Percentiles rank a stretch among this genome's conserved stretches.
These are phyloP conservation scores for Orthonevra nobilis DNA, from an alignment of 2,888 invertebrate genomes.

Conservation along the genomic window DNA sequence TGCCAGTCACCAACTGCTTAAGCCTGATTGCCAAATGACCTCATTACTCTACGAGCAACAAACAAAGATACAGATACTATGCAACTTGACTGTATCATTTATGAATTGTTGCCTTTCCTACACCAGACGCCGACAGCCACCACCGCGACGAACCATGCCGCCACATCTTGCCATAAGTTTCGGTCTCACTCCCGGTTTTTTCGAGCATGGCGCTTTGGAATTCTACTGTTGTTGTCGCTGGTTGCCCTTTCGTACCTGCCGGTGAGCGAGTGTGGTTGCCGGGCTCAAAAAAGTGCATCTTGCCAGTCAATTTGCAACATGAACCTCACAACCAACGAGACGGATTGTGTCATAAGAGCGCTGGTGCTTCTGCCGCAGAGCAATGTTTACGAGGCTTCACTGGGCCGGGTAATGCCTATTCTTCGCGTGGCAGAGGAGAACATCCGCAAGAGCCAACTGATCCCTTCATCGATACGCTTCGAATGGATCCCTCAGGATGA, in stretches of 20 bases:
- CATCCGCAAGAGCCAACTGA: conserved; percentile 81
- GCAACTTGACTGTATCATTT: conserved; percentile 43
- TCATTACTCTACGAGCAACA: background rate
- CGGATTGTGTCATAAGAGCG: conserved; percentile 83
- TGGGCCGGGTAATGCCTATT: conserved; percentile 84
- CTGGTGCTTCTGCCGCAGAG: conserved; percentile 85
- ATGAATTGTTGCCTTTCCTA: conserved; percentile 26
- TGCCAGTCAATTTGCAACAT: conserved; percentile 76
- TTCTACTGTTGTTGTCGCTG: conserved; percentile 21
- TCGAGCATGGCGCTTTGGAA: conserved; percentile 20
- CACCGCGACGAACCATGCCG: background rate
- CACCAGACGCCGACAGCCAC: conserved; percentile 7
- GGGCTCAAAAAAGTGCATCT: conserved; percentile 74
- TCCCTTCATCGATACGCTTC: conserved; percentile 83
- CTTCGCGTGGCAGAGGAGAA: conserved; percentile 83
- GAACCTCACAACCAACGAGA: conserved; percentile 36
- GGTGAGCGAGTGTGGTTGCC: conserved; percentile 71
- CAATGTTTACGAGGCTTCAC: conserved; percentile 81
- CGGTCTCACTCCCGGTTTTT: conserved; percentile 11
- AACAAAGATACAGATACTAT: conserved; percentile 36
- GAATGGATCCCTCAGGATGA: conserved; percentile 86
- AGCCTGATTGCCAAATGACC: background rate
- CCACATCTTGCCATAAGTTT: conserved; percentile 10
- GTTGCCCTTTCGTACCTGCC: conserved; percentile 29
- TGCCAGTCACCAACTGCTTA: conserved; percentile 8